Evolutionary conservation across 2,797 vertebrate species (phyloP), one percentile per base, ranked within the genome.

Genomic region (Melopsittacus undulatus): DNA sequence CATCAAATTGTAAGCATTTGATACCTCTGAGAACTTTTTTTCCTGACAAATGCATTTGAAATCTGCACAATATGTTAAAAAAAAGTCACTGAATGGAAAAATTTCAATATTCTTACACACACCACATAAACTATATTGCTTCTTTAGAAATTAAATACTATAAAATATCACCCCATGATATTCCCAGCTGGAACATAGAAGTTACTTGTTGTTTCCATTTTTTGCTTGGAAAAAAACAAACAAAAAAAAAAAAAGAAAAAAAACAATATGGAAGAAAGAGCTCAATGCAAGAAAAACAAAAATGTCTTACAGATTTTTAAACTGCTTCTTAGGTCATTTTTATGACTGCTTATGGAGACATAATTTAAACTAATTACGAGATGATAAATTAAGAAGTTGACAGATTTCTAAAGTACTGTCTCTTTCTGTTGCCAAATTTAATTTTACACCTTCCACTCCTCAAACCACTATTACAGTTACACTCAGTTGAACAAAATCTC

Each of bases 71-170:
- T 29, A 24, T n/a, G 5, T n/a, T 81, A 43, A 27, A 88, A 81
- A n/a, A 34, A 46, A 46, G 45, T 22, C 5, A 27, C 2, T 24
- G 17, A 2, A 6, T 76, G 29, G 15, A 0, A 2, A 48, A 68
- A 85, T 8, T 13, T 43, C 5, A 1, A 0, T 62, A 19, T 76
- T 89, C 23, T n/a, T 34, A 14, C 6, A 18, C 12, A 24, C 4
- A 67, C 3, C 8, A 42, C 7, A 16, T 27, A 66, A 54, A 22
- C 3, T 16, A 5, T 9, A 24, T 18, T 76, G 2, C 0, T 74
- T 38, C 46, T 61, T 42, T 38, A 76, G 34, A 64, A 66, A 42
- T n/a, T 27, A 51, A 30, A 26, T 30, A 21, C 10, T 36, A 8
- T 56, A 62, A 86, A 78, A 52, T 45, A 42, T 32, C 17, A 68